A percentile compares a stretch with the other conserved stretches of the same genome.
These are phyloP conservation scores for Sinelater perroti DNA, from an alignment of 2,888 invertebrate genomes.

Conservation along the genomic window DNA sequence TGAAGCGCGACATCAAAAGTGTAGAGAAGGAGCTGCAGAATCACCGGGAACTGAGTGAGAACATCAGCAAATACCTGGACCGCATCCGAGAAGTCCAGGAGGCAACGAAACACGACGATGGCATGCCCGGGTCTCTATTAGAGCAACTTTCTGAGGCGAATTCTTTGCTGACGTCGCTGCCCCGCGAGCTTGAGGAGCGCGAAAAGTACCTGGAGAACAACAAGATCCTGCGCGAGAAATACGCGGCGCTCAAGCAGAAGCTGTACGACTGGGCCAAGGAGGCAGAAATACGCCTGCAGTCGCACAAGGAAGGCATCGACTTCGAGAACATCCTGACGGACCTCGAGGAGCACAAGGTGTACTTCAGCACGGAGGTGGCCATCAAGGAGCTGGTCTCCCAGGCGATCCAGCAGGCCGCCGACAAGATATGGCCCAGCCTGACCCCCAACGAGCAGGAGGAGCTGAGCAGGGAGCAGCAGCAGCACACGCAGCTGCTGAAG, in stretches of 20 bases:
- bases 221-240: slow-evolving; percentile 78
- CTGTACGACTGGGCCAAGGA: slow-evolving; percentile 86
- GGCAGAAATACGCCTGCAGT: slow-evolving; percentile 78
- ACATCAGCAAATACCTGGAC: slow-evolving; percentile 75
- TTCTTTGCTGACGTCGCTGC: slow-evolving; percentile 78
- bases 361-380: slow-evolving; percentile 81
- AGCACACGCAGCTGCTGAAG: slow-evolving; percentile 81
- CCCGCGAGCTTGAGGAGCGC: slow-evolving; percentile 82
- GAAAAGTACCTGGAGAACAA: slow-evolving; percentile 82
- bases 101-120: slow-evolving; percentile 76
- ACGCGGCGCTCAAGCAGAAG: slow-evolving; percentile 78
- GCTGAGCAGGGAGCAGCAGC: slow-evolving; percentile 81
- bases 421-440: slow-evolving; percentile 88
- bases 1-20: slow-evolving; percentile 80
- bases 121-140: slow-evolving; percentile 79
- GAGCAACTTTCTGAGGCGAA: slow-evolving; percentile 88
- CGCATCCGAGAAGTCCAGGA: slow-evolving; percentile 76
- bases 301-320: slow-evolving; percentile 85
- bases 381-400: slow-evolving; percentile 83
- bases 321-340: slow-evolving; percentile 85
- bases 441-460: slow-evolving; percentile 84
- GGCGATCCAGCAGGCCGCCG: slow-evolving; percentile 83
- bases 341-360: slow-evolving; percentile 86
- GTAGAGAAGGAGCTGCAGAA: slow-evolving; percentile 84
- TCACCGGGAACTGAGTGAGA: slow-evolving; percentile 73